Evolutionary conservation across 2,113 vertebrate genomes (phyloP), one percentile per base, ranked within the genome.

Genomic region (Rhinoderma darwinii): DNA sequence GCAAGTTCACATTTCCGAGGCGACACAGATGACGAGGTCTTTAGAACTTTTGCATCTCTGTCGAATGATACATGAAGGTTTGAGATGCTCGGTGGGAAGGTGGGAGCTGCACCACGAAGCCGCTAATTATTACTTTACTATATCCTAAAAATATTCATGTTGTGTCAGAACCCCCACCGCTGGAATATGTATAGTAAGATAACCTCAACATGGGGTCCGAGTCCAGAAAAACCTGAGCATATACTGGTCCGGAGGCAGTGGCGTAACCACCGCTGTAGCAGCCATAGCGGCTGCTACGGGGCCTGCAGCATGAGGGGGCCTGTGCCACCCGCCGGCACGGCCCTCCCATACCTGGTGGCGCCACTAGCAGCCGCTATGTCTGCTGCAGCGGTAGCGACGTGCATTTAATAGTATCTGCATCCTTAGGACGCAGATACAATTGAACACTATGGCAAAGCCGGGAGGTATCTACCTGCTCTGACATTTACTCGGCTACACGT

Each of bases 1-100:
- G 44, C 59, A 86, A 70, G 75, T 54, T 85, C 78, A 47, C 14
- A 77, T 77, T 85, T 85, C 73, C 73, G 50, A 77, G 47, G 56
- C 56, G 51, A 59, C 73, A 44, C 32, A 47, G 51, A 76, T n/a
- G 56, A 32, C 54, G 47, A 41, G 51, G 15, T 10, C 22, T 30
- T 61, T 43, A 77, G 72, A 84, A 76, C 83, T 77, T 63, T 50
- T 30, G n/a, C 73, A 63, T 66, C 41, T 47, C 11, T 12, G 2
- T 15, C 27, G 37, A 77, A 66, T 35, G 54, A 84, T 84, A 50
- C 50, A 44, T 73, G 50, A 75, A 72, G 25, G 41, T 41, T 61
- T 22, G 17, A 22, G n/a, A 20, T 56, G 30, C 30, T 41, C 37
- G 43, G 37, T 70, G 66, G 12, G n/a, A 39, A 39, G 32, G 9